phyloP scores from a whole-genome alignment of 1,140 invertebrate species.

The Ceratina japonica region DNA sequence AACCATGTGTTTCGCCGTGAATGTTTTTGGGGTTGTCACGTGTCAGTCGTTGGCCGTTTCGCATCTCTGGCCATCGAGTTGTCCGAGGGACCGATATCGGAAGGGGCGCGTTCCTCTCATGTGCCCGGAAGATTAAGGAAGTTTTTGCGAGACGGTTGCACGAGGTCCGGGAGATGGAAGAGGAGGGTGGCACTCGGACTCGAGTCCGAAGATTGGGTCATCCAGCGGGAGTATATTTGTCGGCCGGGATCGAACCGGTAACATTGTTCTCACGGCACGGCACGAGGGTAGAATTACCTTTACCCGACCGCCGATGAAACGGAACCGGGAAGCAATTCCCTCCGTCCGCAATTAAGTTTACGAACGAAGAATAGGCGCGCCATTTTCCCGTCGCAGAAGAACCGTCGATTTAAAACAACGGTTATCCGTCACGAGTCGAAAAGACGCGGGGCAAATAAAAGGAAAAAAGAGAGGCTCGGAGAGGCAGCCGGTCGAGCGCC shows the following conservation, averaged over 20 bases:
- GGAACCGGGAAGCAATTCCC: constrained; percentile 44
- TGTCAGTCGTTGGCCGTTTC: background rate
- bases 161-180: background rate
- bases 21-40: background rate
- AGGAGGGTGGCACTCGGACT: background rate
- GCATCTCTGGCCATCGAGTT: too few species aligned
- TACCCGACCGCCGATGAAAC: constrained; percentile 37
- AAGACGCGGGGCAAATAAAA: background rate
- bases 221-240: constrained; percentile 14
- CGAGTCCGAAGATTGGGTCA: constrained; percentile 33
- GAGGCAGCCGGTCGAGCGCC: too few species aligned
- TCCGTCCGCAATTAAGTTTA: constrained; percentile 53
- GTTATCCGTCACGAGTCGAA: too few species aligned
- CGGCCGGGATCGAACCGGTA: constrained; percentile 16
- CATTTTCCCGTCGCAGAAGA: constrained; percentile 20
- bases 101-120: background rate
- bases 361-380: constrained; percentile 18
- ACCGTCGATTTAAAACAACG: background rate
- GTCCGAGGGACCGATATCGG: background rate
- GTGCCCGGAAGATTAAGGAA: constrained; percentile 25
- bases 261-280: constrained; percentile 30
- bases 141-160: background rate
- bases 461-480: background rate
- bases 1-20: too few species aligned
- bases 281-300: constrained; percentile 10